Evolutionary conservation across 1,140 invertebrate genomes (phyloP).

Genomic region (Stegodyphus dumicola): DNA sequence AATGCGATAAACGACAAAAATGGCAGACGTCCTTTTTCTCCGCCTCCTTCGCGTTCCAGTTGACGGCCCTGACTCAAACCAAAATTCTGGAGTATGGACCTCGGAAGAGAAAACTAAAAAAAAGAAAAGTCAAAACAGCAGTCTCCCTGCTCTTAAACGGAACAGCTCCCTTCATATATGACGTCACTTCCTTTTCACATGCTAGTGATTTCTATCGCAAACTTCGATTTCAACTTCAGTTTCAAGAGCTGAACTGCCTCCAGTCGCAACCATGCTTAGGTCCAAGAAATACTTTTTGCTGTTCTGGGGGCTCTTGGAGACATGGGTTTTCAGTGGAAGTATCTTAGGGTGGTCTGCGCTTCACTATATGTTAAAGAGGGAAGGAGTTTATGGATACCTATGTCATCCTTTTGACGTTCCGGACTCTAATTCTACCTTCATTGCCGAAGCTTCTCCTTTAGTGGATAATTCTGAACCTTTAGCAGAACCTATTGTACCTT

Average conservation of each 20-base stretch:
- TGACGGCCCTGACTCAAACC: constrained; percentile 20
- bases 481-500: constrained; percentile 1
- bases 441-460: neutral
- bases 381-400: constrained; percentile 61
- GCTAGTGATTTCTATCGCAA: constrained; percentile 42
- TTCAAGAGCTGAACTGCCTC: neutral
- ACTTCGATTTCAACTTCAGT: constrained; percentile 1
- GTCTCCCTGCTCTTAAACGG: constrained; percentile 1
- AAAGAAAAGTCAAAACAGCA: neutral
- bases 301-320: constrained; percentile 63
- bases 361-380: constrained; percentile 63
- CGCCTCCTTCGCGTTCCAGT: constrained; percentile 3
- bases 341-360: constrained; percentile 64
- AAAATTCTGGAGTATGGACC: neutral
- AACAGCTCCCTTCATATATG: neutral
- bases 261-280: constrained; percentile 24
- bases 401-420: constrained; percentile 24
- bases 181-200: constrained; percentile 38
- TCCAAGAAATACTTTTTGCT: constrained; percentile 59
- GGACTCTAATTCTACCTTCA: neutral
- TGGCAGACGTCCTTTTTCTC: neutral
- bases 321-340: constrained; percentile 63
- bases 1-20: neutral
- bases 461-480: neutral
- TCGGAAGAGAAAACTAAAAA: neutral